These are phyloP conservation scores for Oenanthe oenanthe DNA, from an alignment of 2,113 vertebrate genomes.

Conservation along the genomic window DNA sequence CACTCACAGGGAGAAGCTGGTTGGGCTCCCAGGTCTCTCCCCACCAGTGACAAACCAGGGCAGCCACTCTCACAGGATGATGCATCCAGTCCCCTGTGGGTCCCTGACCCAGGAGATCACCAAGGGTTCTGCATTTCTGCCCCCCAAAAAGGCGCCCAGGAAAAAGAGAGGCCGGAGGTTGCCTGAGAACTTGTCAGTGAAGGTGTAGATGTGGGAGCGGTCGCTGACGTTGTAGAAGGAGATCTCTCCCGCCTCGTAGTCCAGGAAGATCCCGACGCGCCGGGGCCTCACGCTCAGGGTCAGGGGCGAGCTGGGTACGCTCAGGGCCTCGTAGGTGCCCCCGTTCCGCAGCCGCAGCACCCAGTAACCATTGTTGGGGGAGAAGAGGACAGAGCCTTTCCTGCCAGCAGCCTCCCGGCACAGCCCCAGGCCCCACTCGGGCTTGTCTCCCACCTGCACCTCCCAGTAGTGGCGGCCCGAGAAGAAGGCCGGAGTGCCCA, in stretches of 20 bases:
- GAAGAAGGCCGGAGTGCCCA: slow-evolving; percentile 80
- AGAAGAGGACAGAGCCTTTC: slow-evolving; percentile 80
- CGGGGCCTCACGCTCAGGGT: slow-evolving; percentile 66
- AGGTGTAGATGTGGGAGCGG: slow-evolving; percentile 81
- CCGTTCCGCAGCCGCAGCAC: slow-evolving; percentile 78
- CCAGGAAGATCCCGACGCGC: slow-evolving; percentile 82
- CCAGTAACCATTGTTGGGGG: slow-evolving; percentile 87
- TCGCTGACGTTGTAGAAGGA: slow-evolving; percentile 83
- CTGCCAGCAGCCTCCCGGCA: slow-evolving; percentile 77
- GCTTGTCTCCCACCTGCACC: slow-evolving; percentile 83
- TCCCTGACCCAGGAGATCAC: slow-evolving; percentile 69
- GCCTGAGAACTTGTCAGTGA: slow-evolving; percentile 80
- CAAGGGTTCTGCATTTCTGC: slow-evolving; percentile 76
- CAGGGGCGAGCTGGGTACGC: slow-evolving; percentile 55
- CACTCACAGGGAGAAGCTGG: fast-evolving
- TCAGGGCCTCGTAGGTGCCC: slow-evolving; percentile 79
- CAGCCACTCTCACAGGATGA: not conserved
- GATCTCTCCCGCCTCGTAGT: slow-evolving; percentile 80
- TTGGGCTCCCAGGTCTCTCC: not conserved
- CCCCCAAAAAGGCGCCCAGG: slow-evolving; percentile 77
- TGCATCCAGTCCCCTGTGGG: not conserved
- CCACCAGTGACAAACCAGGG: not conserved
- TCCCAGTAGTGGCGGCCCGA: slow-evolving; percentile 86
- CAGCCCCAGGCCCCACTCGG: slow-evolving; percentile 86
- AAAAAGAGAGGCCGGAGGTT: slow-evolving; percentile 83